Percentiles rank a stretch among this genome's conserved stretches.
These are phyloP conservation scores for Phenganax marumi DNA, from an alignment of 92 coral and sea anemone genomes.

Conservation along the genomic window DNA sequence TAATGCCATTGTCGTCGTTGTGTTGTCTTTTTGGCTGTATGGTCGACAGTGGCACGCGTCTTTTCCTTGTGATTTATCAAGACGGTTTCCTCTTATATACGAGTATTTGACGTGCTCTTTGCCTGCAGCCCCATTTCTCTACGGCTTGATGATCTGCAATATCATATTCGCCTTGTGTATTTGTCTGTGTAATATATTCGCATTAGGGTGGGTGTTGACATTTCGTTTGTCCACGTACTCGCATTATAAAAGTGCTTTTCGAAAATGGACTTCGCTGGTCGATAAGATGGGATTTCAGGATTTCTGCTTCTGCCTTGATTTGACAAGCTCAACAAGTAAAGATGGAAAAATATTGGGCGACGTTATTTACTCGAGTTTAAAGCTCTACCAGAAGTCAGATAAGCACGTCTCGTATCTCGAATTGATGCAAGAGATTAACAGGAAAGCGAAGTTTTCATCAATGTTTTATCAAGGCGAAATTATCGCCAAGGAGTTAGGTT, in stretches of 20 bases:
- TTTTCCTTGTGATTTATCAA: constrained; percentile 23
- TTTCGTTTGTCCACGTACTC: not conserved
- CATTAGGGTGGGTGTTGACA: constrained; percentile 9
- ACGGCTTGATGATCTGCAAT: constrained; percentile 36
- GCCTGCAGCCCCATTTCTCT: constrained; percentile 42
- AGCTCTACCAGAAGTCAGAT: constrained; percentile 29
- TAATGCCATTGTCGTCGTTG: constrained; percentile 26
- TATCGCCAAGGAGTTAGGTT: constrained; percentile 22
- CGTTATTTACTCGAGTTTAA: constrained; percentile 34
- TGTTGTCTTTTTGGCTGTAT: constrained; percentile 13
- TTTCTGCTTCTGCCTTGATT: constrained; percentile 31
- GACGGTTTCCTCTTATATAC: constrained; percentile 19
- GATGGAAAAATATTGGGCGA: constrained; percentile 40
- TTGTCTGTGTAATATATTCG: constrained; percentile 17
- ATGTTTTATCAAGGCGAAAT: constrained; percentile 39
- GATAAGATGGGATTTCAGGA: constrained; percentile 23
- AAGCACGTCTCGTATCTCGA: not conserved
- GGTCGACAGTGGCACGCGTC: constrained; percentile 40
- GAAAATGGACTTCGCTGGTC: constrained; percentile 10
- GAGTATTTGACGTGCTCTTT: constrained; percentile 34
- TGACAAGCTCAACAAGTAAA: constrained; percentile 33
- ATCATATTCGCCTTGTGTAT: constrained; percentile 33
- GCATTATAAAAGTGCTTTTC: constrained; percentile 22
- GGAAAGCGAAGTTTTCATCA: constrained; percentile 32
- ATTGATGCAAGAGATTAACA: constrained; percentile 1